Conservation (phyloP, 1,140 invertebrate species). For the Arctopsyche grandis region DNA sequence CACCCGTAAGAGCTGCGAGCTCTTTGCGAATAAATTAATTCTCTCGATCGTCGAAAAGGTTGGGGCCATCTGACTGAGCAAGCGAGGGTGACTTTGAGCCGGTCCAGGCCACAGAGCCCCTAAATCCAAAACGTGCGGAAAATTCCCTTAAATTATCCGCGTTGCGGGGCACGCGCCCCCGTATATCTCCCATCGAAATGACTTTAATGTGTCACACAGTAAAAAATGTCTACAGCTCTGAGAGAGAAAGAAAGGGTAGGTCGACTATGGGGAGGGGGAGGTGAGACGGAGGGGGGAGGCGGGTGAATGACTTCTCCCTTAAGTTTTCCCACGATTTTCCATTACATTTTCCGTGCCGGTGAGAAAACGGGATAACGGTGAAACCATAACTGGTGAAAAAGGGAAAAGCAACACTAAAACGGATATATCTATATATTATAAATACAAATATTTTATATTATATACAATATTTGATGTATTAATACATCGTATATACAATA, state of each 20-base stretch:
- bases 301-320: not conserved
- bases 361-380: not conserved
- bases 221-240: conserved; percentile 5
- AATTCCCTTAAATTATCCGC: conserved; percentile 30
- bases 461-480: too few species aligned
- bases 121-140: conserved; percentile 1
- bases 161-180: not conserved
- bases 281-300: not conserved
- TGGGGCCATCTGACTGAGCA: not conserved
- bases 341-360: not conserved
- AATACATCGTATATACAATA: too few species aligned
- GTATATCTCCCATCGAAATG: conserved; percentile 34
- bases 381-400: not conserved
- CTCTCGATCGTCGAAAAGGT: not conserved
- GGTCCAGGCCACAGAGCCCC: not conserved
- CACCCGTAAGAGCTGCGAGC: too few species aligned
- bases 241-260: not conserved
- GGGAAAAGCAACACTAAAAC: not conserved
- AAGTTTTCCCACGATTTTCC: conserved; percentile 10
- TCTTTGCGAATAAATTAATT: too few species aligned
- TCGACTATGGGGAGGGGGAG: not conserved
- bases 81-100: not conserved
- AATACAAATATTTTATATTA: too few species aligned
- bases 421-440: too few species aligned
- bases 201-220: conserved; percentile 32